phyloP scores from a whole-genome alignment of 2,797 vertebrate genomes.

The Manis javanica region DNA sequence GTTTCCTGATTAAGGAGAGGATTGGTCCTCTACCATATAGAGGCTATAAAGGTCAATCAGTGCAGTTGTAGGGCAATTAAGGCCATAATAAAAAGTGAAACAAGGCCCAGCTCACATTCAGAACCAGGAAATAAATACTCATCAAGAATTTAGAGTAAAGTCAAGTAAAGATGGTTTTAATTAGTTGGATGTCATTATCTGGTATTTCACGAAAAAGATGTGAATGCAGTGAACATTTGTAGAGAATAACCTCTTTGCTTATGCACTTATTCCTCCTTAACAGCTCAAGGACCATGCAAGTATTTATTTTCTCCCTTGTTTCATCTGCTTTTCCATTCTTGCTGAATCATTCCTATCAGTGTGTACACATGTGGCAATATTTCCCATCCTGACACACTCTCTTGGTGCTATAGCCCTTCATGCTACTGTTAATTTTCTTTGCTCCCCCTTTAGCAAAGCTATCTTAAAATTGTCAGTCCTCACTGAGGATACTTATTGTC shows the following conservation, averaged over 20 bases:
- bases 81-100: not conserved
- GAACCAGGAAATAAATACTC: not conserved
- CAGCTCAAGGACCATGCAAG: not conserved
- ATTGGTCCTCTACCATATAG: not conserved
- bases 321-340: not conserved
- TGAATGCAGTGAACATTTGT: not conserved
- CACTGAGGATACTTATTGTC: not conserved
- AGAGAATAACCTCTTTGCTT: not conserved
- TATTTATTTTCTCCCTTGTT: not conserved
- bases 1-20: not conserved
- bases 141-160: slow-evolving; percentile 27
- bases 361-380: not conserved
- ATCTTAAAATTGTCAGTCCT: not conserved
- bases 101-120: not conserved
- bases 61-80: not conserved
- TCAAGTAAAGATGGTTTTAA: not conserved
- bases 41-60: not conserved
- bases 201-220: not conserved
- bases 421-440: not conserved
- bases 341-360: not conserved
- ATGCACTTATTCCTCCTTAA: not conserved
- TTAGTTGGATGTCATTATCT: not conserved
- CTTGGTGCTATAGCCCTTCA: not conserved
- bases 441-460: not conserved
- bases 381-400: not conserved